A percentile compares a stretch with the other conserved stretches of the same genome.
Conservation (phyloP, 2,113 vertebrate species). For the Larimichthys crocea region DNA sequence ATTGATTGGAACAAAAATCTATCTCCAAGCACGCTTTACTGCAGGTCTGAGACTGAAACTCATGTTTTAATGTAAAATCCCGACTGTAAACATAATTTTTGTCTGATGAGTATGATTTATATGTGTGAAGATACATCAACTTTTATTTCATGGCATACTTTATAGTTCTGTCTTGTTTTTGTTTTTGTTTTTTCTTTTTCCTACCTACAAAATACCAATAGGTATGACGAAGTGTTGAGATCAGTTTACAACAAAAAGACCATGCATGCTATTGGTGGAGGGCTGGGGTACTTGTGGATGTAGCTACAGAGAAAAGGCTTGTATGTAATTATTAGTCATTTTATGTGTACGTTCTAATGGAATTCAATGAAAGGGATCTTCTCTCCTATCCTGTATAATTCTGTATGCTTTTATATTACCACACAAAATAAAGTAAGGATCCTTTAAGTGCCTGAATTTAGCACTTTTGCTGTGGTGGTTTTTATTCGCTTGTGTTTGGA, state of each 20-base stretch:
- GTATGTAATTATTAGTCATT: slow-evolving; percentile 80
- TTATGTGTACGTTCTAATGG: slow-evolving; percentile 78
- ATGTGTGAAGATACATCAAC: slow-evolving; percentile 35
- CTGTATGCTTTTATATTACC: slow-evolving; percentile 85
- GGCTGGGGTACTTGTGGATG: slow-evolving; percentile 67
- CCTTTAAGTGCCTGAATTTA: slow-evolving; percentile 87
- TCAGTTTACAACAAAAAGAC: slow-evolving; percentile 65
- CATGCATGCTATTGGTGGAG: slow-evolving; percentile 74
- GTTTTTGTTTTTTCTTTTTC: slow-evolving; percentile 11
- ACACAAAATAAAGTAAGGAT: slow-evolving; percentile 86
- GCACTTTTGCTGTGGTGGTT: slow-evolving; percentile 52
- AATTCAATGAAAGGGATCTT: slow-evolving; percentile 81
- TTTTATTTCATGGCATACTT: slow-evolving; percentile 45
- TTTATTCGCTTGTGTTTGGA: slow-evolving; percentile 16
- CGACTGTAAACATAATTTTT: slow-evolving; percentile 19
- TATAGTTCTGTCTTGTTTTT: slow-evolving; percentile 14
- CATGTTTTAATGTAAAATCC: slow-evolving; percentile 10
- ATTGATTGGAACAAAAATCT: not conserved
- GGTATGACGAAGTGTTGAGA: slow-evolving; percentile 50
- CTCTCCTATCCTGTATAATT: slow-evolving; percentile 81
- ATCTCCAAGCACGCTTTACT: slow-evolving; percentile 3
- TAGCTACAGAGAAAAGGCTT: slow-evolving; percentile 71
- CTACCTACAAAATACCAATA: slow-evolving; percentile 30
- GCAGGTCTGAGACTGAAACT: not conserved
- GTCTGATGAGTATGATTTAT: slow-evolving; percentile 29